phyloP scores from a whole-genome alignment of 2,113 vertebrate species.

The Phaethon lepturus region DNA sequence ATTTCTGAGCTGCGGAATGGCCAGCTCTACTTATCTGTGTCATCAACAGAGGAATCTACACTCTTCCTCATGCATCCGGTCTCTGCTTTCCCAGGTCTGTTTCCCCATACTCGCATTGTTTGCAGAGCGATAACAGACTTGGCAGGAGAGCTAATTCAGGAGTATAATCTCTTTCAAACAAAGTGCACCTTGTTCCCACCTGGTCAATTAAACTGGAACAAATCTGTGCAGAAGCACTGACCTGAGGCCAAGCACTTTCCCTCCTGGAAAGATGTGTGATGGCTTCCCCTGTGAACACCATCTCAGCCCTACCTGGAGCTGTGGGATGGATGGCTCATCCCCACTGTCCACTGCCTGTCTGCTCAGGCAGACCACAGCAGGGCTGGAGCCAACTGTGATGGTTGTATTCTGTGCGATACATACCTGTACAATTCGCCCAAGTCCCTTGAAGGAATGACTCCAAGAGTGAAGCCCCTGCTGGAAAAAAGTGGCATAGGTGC shows the following conservation, averaged over 20 bases:
- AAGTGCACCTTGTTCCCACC: constrained; percentile 60
- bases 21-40: constrained; percentile 41
- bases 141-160: constrained; percentile 60
- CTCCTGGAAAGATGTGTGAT: constrained; percentile 4
- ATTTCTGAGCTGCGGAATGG: neutral
- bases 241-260: constrained; percentile 41
- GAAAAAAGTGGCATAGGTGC: neutral
- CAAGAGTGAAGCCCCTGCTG: neutral
- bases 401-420: neutral
- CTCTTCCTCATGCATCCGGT: constrained; percentile 41
- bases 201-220: constrained; percentile 64
- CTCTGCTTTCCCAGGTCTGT: constrained; percentile 49
- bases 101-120: constrained; percentile 66
- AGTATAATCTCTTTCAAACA: constrained; percentile 53
- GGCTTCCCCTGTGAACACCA: neutral
- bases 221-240: constrained; percentile 58
- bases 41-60: constrained; percentile 30
- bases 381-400: neutral
- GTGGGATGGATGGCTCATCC: neutral
- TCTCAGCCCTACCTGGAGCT: neutral
- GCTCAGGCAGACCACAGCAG: neutral
- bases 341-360: neutral
- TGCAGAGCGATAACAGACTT: constrained; percentile 60
- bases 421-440: neutral
- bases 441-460: neutral